phyloP scores from a whole-genome alignment of 2,888 invertebrate species.

The Drosophila mercatorum region DNA sequence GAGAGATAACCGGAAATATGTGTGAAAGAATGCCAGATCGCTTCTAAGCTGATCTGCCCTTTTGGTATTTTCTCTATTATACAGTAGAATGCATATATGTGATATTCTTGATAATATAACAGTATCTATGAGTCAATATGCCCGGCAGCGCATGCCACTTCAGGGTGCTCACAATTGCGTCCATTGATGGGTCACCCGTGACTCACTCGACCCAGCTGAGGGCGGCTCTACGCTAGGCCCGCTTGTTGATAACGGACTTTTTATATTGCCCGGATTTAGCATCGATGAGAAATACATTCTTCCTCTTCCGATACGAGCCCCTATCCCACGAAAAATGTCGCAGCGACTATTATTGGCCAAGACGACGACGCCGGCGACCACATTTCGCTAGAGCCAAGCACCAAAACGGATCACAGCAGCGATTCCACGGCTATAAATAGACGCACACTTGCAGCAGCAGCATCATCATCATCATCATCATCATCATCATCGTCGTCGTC shows the following conservation, averaged over 20 bases:
- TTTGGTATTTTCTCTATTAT: not conserved
- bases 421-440: constrained; percentile 33
- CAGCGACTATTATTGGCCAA: constrained; percentile 38
- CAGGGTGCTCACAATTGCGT: constrained; percentile 34
- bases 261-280: constrained; percentile 18
- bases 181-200: constrained; percentile 51
- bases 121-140: not conserved
- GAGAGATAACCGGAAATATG: too few relatives aligned
- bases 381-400: constrained; percentile 4
- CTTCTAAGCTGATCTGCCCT: not conserved
- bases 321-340: constrained; percentile 25
- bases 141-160: not conserved
- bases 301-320: not conserved
- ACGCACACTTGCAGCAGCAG: constrained; percentile 13
- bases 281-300: constrained; percentile 18
- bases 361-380: constrained; percentile 19
- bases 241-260: constrained; percentile 34
- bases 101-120: too few relatives aligned
- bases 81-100: not conserved
- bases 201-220: constrained; percentile 29
- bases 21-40: not conserved
- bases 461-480: not conserved
- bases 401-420: constrained; percentile 14
- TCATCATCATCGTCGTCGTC: not conserved
- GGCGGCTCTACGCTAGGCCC: constrained; percentile 8